Conservation (phyloP, 2,113 vertebrate genomes). For the Amia ocellicauda region DNA sequence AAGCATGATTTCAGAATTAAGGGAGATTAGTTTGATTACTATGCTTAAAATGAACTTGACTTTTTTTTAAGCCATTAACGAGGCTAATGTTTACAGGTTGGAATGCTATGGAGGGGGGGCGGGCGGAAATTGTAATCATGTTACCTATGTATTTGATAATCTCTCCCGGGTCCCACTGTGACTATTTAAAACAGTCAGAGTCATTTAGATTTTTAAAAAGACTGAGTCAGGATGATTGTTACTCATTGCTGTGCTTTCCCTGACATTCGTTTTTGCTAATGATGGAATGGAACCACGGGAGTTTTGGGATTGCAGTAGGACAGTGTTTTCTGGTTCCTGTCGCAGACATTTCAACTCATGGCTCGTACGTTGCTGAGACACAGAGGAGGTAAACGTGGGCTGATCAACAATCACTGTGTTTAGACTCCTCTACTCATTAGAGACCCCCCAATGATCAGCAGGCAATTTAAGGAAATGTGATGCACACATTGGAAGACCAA, state of each 20-base stretch:
- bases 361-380: no score
- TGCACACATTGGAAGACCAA: no score
- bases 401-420: no score
- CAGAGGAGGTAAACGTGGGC: no score
- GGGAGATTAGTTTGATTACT: constrained; percentile 33
- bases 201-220: background rate
- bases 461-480: no score
- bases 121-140: no score
- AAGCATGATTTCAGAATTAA: constrained; percentile 26
- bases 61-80: background rate
- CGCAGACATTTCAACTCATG: background rate
- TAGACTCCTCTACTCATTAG: no score
- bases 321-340: constrained; percentile 2
- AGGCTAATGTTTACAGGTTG: background rate
- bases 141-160: no score
- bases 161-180: background rate
- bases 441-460: no score
- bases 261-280: background rate
- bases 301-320: background rate
- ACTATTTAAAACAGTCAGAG: background rate
- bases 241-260: background rate
- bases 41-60: constrained; percentile 31
- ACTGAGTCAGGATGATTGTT: background rate
- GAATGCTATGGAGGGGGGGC: background rate
- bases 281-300: background rate